Evolutionary conservation across 2,888 invertebrate species (phyloP), one percentile per base, ranked within the genome.

Genomic region (Drosophila paranaensis): DNA sequence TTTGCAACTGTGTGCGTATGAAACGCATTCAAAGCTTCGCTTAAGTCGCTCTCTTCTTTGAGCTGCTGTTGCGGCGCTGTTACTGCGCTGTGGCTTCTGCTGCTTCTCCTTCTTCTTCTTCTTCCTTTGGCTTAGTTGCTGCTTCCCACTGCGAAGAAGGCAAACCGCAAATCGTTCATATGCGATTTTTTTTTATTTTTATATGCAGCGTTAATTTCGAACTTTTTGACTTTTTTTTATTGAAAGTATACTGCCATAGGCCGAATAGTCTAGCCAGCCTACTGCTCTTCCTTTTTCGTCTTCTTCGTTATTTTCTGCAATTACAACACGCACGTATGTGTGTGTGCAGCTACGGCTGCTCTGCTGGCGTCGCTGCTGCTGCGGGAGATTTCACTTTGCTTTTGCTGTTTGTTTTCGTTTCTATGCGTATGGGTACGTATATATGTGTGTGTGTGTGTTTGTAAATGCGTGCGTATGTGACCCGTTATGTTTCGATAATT

Each of bases 331-430:
- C 46, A 20, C 3, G 51, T 27, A 35, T 43, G 56, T 42, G 45
- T 56, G 33, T 14, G 37, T 14, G 16, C 30, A 8, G 53, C 27
- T 39, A 30, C 30, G 37, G n/a, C 30, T 33, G 53, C 27, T 39
- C 37, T 37, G 37, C 60, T 74, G 39, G 20, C 43, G 45, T 25
- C 75, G 63, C 43, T 63, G 58, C 39, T 67, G 66, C 61, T 73
- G 66, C 74, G 70, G 83, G 77, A 89, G 85, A 89, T 85, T 89
- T 85, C 88, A 83, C 80, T 84, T 85, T 73, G 79, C 73, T 70
- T 66, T 77, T 79, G 66, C 68, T 76, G 40, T 39, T 43, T 58
- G 46, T 42, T 54, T 51, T 54, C 48, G 35, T 54, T 53, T 48
- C 42, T 53, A 6, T 27, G 39, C n/a, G 3, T 40, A 27, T 27